Evolutionary conservation across 2,113 vertebrate species (phyloP).

Genomic region (Hyperoodon ampullatus): DNA sequence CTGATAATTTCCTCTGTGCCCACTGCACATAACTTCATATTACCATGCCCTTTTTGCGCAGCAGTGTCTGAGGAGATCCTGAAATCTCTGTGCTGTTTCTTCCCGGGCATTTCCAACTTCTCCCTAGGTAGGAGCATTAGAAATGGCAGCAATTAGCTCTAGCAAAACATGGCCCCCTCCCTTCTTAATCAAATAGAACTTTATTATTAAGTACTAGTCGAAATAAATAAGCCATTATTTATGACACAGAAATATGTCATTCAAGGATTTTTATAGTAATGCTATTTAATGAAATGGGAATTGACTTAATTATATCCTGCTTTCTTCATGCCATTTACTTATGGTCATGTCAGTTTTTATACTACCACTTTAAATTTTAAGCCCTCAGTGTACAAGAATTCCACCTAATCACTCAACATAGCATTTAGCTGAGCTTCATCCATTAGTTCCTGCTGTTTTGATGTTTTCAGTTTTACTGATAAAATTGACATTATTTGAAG

Average conservation of each 20-base stretch:
- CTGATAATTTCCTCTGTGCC: background rate
- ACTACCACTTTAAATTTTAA: background rate
- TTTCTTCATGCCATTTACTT: slow-evolving; percentile 14
- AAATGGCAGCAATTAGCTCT: background rate
- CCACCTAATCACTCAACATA: background rate
- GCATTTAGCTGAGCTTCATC: background rate
- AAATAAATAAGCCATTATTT: slow-evolving; percentile 28
- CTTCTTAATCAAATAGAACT: background rate
- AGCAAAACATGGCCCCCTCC: background rate
- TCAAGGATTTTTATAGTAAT: slow-evolving; percentile 1
- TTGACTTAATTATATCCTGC: background rate
- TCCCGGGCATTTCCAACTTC: background rate
- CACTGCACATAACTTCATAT: background rate
- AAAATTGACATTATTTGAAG: background rate
- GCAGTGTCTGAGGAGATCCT: background rate
- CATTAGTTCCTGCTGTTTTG: background rate
- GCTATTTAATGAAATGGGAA: slow-evolving; percentile 2
- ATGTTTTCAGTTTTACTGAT: background rate
- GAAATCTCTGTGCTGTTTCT: background rate
- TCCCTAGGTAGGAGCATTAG: background rate
- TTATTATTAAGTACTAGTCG: background rate
- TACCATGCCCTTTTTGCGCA: background rate
- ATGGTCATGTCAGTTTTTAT: slow-evolving; percentile 10
- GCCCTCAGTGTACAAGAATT: background rate
- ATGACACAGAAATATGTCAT: background rate